phyloP scores from a whole-genome alignment of 1,140 invertebrate species.

The Drosophila ohnishii region DNA sequence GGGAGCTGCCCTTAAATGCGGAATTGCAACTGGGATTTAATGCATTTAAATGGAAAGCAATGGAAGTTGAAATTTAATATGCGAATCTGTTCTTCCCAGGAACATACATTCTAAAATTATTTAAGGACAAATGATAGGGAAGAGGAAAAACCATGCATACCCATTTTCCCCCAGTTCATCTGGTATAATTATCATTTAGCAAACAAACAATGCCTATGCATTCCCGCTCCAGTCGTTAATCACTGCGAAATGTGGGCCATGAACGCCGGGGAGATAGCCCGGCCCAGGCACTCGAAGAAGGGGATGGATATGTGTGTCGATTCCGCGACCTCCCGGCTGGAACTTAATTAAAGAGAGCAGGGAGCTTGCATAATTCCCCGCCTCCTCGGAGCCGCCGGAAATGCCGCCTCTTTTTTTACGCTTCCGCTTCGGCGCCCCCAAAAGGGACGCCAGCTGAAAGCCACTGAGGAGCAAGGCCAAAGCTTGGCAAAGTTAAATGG shows the following conservation, averaged over 20 bases:
- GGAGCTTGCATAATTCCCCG: slow-evolving; percentile 1
- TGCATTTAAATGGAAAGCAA: slow-evolving; percentile 10
- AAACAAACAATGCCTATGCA: slow-evolving; percentile 32
- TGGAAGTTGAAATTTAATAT: slow-evolving; percentile 6
- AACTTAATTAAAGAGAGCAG: slow-evolving; percentile 9
- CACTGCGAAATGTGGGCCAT: slow-evolving; percentile 33
- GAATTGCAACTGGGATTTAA: slow-evolving; percentile 4
- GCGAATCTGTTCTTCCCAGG: background rate
- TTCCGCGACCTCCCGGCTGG: background rate
- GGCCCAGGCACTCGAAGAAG: too few species aligned
- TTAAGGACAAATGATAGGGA: background rate
- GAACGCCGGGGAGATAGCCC: background rate
- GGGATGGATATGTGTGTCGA: background rate
- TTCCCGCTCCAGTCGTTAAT: slow-evolving; percentile 28
- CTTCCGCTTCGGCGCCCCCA: slow-evolving; percentile 64
- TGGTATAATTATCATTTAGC: background rate
- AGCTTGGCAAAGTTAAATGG: slow-evolving; percentile 32
- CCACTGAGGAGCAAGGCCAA: slow-evolving; percentile 41
- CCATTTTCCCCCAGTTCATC: background rate
- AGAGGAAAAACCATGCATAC: background rate
- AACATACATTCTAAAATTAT: background rate
- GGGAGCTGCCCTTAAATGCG: slow-evolving; percentile 2
- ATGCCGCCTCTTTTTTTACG: slow-evolving; percentile 19
- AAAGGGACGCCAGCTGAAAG: slow-evolving; percentile 28
- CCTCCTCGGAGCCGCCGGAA: slow-evolving; percentile 1